These are phyloP conservation scores for Magallana nippona DNA, from an alignment of 2,888 invertebrate genomes.

Conservation along the genomic window DNA sequence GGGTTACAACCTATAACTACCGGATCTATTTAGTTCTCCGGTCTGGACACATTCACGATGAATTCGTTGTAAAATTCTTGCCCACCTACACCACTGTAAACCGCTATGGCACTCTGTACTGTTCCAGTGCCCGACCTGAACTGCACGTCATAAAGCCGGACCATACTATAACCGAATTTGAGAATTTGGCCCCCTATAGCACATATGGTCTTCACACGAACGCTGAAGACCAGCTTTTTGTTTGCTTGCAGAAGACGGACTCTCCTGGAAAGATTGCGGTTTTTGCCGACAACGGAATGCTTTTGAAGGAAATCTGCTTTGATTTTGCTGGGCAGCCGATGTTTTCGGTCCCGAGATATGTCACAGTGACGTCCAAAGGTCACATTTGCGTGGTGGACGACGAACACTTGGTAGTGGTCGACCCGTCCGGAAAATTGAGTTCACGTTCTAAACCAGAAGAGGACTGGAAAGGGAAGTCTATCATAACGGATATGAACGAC, in stretches of 20 bases:
- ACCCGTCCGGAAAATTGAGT: slow-evolving; percentile 39
- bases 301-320: slow-evolving; percentile 38
- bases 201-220: slow-evolving; percentile 40
- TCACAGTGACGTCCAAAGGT: slow-evolving; percentile 37
- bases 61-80: slow-evolving; percentile 41
- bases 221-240: slow-evolving; percentile 38
- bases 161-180: slow-evolving; percentile 41
- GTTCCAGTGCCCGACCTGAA: slow-evolving; percentile 38
- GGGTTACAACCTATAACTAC: slow-evolving; percentile 43
- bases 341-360: slow-evolving; percentile 41
- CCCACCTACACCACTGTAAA: slow-evolving; percentile 43
- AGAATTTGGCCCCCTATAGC: slow-evolving; percentile 40
- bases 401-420: slow-evolving; percentile 29
- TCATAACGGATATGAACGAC: slow-evolving; percentile 41
- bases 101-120: slow-evolving; percentile 42
- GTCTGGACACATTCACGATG: slow-evolving; percentile 42
- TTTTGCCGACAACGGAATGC: slow-evolving; percentile 45
- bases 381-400: slow-evolving; percentile 43
- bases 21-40: slow-evolving; percentile 39
- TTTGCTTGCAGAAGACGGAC: slow-evolving; percentile 36
- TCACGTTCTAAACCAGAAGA: slow-evolving; percentile 33
- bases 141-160: slow-evolving; percentile 32
- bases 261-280: slow-evolving; percentile 39
- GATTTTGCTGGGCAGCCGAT: slow-evolving; percentile 38
- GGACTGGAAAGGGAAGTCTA: slow-evolving; percentile 43